Conservation (phyloP, 2,797 vertebrate species). For the Manis javanica region DNA sequence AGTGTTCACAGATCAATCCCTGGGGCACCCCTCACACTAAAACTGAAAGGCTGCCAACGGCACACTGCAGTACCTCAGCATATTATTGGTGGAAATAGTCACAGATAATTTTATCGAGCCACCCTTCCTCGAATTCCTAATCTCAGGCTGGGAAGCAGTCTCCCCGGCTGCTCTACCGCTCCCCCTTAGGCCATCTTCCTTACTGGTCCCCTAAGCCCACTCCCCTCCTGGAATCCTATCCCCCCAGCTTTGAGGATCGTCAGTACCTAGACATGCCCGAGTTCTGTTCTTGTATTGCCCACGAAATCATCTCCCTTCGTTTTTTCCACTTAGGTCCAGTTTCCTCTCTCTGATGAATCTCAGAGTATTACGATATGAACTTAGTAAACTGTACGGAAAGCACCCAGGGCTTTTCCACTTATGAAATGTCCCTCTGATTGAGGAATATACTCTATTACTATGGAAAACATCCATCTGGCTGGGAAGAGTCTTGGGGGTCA, state of each 20-base stretch:
- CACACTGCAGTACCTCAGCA: background rate
- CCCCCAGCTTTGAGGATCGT: background rate
- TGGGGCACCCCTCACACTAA: background rate
- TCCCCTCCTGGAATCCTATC: background rate
- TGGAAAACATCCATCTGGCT: background rate
- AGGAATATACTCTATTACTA: background rate
- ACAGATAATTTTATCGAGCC: background rate
- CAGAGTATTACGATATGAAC: background rate
- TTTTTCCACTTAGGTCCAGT: background rate
- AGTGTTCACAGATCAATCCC: background rate
- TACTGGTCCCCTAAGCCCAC: background rate
- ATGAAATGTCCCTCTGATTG: background rate
- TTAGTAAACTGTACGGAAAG: background rate
- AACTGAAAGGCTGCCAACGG: background rate
- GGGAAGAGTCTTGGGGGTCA: background rate
- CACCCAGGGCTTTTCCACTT: background rate
- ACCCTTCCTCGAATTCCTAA: background rate
- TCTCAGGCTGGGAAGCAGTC: background rate
- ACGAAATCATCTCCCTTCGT: background rate
- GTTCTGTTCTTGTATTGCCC: background rate
- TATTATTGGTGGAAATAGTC: background rate
- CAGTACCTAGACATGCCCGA: background rate
- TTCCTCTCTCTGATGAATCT: background rate
- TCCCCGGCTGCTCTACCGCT: background rate
- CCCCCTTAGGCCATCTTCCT: background rate